Evolutionary conservation across 2,113 vertebrate genomes (phyloP), one percentile per base, ranked within the genome.

Genomic region (Azemiops feae): DNA sequence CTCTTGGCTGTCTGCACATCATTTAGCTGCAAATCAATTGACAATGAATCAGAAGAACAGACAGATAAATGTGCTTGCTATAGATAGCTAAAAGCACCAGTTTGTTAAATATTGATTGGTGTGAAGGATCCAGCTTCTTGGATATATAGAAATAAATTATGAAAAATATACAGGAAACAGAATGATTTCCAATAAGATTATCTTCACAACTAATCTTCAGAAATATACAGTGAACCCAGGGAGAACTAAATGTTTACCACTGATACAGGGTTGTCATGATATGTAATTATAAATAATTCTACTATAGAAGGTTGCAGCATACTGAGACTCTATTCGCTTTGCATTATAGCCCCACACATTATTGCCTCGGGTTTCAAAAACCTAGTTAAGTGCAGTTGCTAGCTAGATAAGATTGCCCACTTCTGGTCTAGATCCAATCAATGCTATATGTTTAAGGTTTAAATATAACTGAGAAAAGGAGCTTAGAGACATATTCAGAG

Each of bases 141-240:
- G 57, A 69, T 87, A 20, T 60, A 6, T 27, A 64, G 27, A 55
- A 93, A 90, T 93, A 90, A 60, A 93, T 91, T 87, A 27, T 90
- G 57, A 91, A 53, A 91, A 87, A 34, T 16, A 47, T 3, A 74
- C 18, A 39, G 27, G 27, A 86, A 86, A 91, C 10, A 53, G 3
- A 91, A 92, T 4, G 30, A 92, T 94, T 95, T 95, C 64, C 60
- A 92, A 89, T 53, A 6, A 57, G 2, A 74, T 60, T n/a, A 47
- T 91, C 11, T 89, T 34, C 23, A 0, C 30, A 87, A 39, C 39
- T 93, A 8, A 91, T 39, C 89, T 93, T 39, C n/a, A 92, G 18
- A 89, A 1, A 74, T 92, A 39, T 2, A 0, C 43, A 93, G 23
- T 39, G 94, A 86, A 89, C 30, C 30, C 85, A 34, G 50, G 90